A percentile compares a stretch with the other conserved stretches of the same genome.
Conservation (phyloP, 1,140 invertebrate species). For the Charaxes varanes region DNA sequence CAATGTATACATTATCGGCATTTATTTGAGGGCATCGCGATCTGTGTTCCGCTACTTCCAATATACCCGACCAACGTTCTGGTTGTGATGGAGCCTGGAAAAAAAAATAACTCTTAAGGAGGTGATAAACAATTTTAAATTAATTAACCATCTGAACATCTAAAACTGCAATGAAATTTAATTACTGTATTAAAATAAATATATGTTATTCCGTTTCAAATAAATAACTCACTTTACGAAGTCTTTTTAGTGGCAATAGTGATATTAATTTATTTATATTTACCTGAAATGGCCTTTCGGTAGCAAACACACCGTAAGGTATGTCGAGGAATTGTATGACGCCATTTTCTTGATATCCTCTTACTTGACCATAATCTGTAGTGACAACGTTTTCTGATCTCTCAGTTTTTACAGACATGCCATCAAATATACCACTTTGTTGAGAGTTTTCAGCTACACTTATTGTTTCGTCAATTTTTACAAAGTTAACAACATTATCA, state of each 20-base stretch:
- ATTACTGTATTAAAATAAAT: conserved; percentile 1
- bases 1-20: conserved; percentile 16
- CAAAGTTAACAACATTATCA: conserved; percentile 5
- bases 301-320: conserved; percentile 26
- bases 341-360: conserved; percentile 15
- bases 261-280: neutral
- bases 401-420: neutral
- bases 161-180: too few relatives aligned
- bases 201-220: too few relatives aligned
- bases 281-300: conserved; percentile 28
- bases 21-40: conserved; percentile 49
- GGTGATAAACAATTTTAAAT: too few relatives aligned
- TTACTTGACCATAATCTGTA: conserved; percentile 24
- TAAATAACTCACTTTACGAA: too few relatives aligned
- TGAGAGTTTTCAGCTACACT: neutral
- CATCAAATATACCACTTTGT: neutral
- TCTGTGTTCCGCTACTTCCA: conserved; percentile 57
- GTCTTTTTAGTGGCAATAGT: too few relatives aligned
- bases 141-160: too few relatives aligned
- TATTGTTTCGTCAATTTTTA: neutral
- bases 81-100: conserved; percentile 69
- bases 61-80: conserved; percentile 60
- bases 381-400: conserved; percentile 5
- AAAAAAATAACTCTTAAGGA: conserved; percentile 2
- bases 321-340: conserved; percentile 27